Evolutionary conservation across 2,888 invertebrate species (phyloP), one percentile per base, ranked within the genome.

Genomic region (Xanthostigma xanthostigma): DNA sequence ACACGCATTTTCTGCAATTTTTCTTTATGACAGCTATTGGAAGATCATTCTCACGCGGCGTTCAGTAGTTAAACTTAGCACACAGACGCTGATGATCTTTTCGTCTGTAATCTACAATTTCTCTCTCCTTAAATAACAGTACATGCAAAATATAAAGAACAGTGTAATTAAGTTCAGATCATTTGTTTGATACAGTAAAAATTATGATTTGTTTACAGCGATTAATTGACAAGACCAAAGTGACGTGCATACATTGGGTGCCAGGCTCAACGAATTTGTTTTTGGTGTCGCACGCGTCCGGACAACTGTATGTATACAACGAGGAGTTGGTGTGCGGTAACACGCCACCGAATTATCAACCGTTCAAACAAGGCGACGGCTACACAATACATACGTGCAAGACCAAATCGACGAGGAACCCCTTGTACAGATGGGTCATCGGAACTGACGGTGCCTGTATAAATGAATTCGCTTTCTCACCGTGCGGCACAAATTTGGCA

Each of bases 211-310:
- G 57, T 53, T 77, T 78, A 54, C 78, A 88, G 87, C 79, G 92
- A 67, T 72, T 89, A 64, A 91, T 94, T 62, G 95, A 95, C 68
- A 94, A 93, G 69, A 87, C 84, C 44, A 81, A 88, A 61, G 93
- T 97, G 59, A 98, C 97, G 40, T 97, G 97, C 70, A 84, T 98
- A 62, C 84, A 87, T 61, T 99, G 98, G 97, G 83, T 98, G 57
- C 98, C 98, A 14, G 90, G 88, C 49, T 94, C 93, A 44, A 81
- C 87, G 58, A 92, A 92, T 63, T 75, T 93, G 59, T 98, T 99
- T 69, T 74, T 97, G 58, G 90, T 91, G 50, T 87, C 96, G 45
- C 95, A 98, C 69, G 81, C 88, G 53, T 94, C 94, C 50, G 98
- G 98, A 14, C 91, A 95, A 64, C 78, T 98, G 60, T 99, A 98